phyloP scores from a whole-genome alignment of 2,888 invertebrate genomes.

The Spodoptera littoralis region DNA sequence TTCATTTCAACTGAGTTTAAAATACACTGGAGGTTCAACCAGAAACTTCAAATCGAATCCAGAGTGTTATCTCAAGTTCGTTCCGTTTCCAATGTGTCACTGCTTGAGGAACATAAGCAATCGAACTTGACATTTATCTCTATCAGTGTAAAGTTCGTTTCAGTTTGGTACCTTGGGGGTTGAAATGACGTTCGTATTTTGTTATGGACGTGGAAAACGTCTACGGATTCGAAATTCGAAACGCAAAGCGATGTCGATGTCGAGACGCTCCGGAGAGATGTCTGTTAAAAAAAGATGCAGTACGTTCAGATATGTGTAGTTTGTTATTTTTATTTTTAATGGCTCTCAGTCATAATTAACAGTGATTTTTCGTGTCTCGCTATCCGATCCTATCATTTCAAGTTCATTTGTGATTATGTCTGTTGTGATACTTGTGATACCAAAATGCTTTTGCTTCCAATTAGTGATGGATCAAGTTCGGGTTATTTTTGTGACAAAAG shows the following conservation, averaged over 20 bases:
- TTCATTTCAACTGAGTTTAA: slow-evolving; percentile 65
- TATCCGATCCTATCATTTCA: slow-evolving; percentile 20
- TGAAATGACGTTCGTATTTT: slow-evolving; percentile 65
- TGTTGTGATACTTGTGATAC: slow-evolving; percentile 7
- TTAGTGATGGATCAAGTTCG: no score
- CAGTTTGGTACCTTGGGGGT: slow-evolving; percentile 44
- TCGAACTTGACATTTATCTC: slow-evolving; percentile 68
- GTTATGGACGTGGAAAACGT: slow-evolving; percentile 69
- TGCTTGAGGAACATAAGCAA: slow-evolving; percentile 59
- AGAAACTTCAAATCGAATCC: slow-evolving; percentile 77
- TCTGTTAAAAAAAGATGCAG: slow-evolving; percentile 66
- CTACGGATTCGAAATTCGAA: slow-evolving; percentile 80
- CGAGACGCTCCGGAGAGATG: slow-evolving; percentile 71
- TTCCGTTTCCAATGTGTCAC: slow-evolving; percentile 73
- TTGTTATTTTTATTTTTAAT: slow-evolving; percentile 50
- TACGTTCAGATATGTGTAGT: slow-evolving; percentile 41
- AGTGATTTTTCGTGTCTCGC: slow-evolving; percentile 40
- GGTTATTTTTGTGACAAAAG: no score
- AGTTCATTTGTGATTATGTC: slow-evolving; percentile 11
- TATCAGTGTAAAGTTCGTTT: slow-evolving; percentile 60
- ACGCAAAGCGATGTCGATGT: slow-evolving; percentile 77
- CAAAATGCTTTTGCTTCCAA: no score
- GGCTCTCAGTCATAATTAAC: slow-evolving; percentile 49
- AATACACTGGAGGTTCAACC: slow-evolving; percentile 62
- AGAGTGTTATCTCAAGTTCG: slow-evolving; percentile 79